Conservation (phyloP, 2,113 vertebrate species). For the Sceloporus undulatus region DNA sequence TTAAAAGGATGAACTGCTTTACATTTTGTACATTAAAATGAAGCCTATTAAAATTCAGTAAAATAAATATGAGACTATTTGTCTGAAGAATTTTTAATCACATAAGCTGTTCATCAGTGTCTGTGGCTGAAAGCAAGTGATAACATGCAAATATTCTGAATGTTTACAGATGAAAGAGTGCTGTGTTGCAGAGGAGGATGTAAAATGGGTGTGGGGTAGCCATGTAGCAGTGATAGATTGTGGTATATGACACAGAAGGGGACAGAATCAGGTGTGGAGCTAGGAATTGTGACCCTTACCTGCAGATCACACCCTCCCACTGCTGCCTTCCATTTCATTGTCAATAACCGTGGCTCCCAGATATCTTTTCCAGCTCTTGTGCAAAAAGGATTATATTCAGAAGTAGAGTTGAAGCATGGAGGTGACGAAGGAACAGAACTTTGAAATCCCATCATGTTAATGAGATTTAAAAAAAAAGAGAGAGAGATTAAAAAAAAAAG, state of each 20-base stretch:
- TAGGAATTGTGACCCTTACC: no score
- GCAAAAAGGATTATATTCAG: neutral
- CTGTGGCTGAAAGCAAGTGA: neutral
- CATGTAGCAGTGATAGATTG: neutral
- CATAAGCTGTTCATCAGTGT: neutral
- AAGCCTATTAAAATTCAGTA: slow-evolving; percentile 1
- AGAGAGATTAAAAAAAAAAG: no score
- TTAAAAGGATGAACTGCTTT: neutral
- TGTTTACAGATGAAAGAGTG: neutral
- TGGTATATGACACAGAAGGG: no score
- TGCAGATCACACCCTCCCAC: neutral
- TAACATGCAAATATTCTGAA: neutral
- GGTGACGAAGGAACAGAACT: neutral
- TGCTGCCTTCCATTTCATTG: neutral
- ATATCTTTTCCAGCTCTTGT: neutral
- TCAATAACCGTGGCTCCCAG: neutral
- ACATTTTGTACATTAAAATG: slow-evolving; percentile 9
- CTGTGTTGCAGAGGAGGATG: neutral
- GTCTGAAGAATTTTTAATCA: slow-evolving; percentile 13
- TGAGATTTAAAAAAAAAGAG: no score
- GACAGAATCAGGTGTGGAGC: no score
- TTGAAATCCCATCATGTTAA: neutral
- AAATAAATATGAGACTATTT: neutral
- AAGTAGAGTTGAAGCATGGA: neutral
- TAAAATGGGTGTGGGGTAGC: neutral